Percentiles rank a stretch among this genome's conserved stretches.
These are phyloP conservation scores for Tychaedon coryphoeus DNA, from an alignment of 2,113 vertebrate species.

Conservation along the genomic window DNA sequence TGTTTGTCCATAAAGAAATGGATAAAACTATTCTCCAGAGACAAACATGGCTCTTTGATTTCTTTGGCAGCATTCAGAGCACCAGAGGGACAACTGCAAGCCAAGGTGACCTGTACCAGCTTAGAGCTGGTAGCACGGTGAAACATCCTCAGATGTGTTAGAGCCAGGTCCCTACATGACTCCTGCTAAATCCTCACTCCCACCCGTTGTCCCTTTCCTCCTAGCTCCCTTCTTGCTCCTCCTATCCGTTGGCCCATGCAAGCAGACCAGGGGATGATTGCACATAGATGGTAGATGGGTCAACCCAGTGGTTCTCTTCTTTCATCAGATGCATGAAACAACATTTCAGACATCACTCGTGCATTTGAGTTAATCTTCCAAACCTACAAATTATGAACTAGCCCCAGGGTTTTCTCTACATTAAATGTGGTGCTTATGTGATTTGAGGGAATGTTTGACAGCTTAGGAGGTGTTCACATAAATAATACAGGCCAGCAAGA, in stretches of 20 bases:
- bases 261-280: background rate
- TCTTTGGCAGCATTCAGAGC: background rate
- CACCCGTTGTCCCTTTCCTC: background rate
- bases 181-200: background rate
- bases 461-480: background rate
- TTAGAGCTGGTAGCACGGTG: background rate
- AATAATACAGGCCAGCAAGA: background rate
- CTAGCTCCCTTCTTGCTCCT: background rate
- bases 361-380: background rate
- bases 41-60: accelerated
- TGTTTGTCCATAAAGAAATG: background rate
- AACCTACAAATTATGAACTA: background rate
- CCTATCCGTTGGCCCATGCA: background rate
- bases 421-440: background rate
- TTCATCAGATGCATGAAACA: background rate
- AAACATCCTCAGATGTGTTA: background rate
- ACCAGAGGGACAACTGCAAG: background rate
- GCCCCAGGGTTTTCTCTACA: background rate
- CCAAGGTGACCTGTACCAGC: background rate
- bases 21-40: background rate
- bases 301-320: background rate
- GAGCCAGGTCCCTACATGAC: background rate
- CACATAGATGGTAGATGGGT: background rate
- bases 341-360: background rate
- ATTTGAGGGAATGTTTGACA: background rate